Conservation (phyloP, 1,140 invertebrate species). For the Leptinotarsa defecta region DNA sequence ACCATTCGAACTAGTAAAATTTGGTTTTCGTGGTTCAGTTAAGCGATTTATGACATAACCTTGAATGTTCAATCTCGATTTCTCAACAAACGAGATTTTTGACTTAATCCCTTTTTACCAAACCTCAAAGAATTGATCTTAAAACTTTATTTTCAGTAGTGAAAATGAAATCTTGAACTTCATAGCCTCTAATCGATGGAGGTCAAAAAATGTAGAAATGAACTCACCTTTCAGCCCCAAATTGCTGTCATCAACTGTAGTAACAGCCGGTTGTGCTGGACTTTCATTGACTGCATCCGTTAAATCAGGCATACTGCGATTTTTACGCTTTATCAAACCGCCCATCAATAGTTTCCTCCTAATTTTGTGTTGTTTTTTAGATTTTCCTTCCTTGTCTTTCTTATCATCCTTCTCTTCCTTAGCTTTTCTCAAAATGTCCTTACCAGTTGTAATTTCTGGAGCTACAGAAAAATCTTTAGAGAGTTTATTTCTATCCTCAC, state of each 20-base stretch:
- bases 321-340: conserved; percentile 84
- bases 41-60: too few relatives aligned
- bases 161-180: too few relatives aligned
- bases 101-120: too few relatives aligned
- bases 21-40: too few relatives aligned
- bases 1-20: too few relatives aligned
- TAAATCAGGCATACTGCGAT: conserved; percentile 88
- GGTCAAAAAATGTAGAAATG: too few relatives aligned
- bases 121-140: too few relatives aligned
- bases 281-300: conserved; percentile 66
- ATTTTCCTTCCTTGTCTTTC: conserved; percentile 69
- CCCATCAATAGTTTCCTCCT: conserved; percentile 86
- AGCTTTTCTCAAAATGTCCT: conserved; percentile 63
- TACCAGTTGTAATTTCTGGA: conserved; percentile 61
- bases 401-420: conserved; percentile 63
- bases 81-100: too few relatives aligned
- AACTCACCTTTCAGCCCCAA: conserved; percentile 65
- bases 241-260: conserved; percentile 74
- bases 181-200: too few relatives aligned
- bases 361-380: conserved; percentile 90
- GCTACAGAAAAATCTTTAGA: conserved; percentile 70
- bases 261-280: conserved; percentile 57
- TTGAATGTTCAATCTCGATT: too few relatives aligned
- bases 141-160: too few relatives aligned
- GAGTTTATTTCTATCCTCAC: conserved; percentile 79